phyloP scores from a whole-genome alignment of 2,888 invertebrate species.

The Epicampocera succincta region DNA sequence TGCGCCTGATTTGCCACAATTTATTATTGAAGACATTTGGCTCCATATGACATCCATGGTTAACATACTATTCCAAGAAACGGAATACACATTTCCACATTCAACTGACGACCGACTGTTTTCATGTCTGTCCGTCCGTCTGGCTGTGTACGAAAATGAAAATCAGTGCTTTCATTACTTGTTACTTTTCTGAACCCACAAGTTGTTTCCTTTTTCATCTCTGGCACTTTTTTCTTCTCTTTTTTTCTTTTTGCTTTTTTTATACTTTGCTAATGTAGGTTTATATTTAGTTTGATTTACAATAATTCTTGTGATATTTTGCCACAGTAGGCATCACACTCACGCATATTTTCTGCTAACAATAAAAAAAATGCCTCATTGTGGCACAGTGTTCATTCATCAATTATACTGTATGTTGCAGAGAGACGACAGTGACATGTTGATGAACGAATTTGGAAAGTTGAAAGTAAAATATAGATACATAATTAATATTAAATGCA shows the following conservation, averaged over 20 bases:
- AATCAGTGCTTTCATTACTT: slow-evolving; percentile 63
- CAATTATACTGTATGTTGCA: slow-evolving; percentile 27
- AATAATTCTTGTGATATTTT: slow-evolving; percentile 64
- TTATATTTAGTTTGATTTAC: slow-evolving; percentile 64
- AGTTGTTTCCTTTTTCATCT: slow-evolving; percentile 51
- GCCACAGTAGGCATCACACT: slow-evolving; percentile 67
- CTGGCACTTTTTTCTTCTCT: slow-evolving; percentile 17
- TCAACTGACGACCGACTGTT: slow-evolving; percentile 17
- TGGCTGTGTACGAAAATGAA: slow-evolving; percentile 41
- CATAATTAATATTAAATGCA: background rate
- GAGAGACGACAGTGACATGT: slow-evolving; percentile 50
- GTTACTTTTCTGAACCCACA: slow-evolving; percentile 64
- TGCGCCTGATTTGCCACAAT: slow-evolving; percentile 80
- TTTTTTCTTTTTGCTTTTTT: too few species aligned
- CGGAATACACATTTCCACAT: background rate
- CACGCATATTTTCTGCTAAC: slow-evolving; percentile 63
- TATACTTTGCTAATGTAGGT: slow-evolving; percentile 50
- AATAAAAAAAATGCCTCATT: slow-evolving; percentile 32
- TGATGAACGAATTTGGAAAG: slow-evolving; percentile 21
- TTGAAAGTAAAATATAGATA: background rate
- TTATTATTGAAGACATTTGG: slow-evolving; percentile 76
- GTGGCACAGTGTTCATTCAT: slow-evolving; percentile 56
- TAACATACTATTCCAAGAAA: slow-evolving; percentile 57
- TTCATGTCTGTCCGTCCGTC: slow-evolving; percentile 24
- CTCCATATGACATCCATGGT: slow-evolving; percentile 68